A percentile compares a stretch with the other conserved stretches of the same genome.
phyloP scores from a whole-genome alignment of 2,888 invertebrate species.

The Callyntrura guangdongensis region DNA sequence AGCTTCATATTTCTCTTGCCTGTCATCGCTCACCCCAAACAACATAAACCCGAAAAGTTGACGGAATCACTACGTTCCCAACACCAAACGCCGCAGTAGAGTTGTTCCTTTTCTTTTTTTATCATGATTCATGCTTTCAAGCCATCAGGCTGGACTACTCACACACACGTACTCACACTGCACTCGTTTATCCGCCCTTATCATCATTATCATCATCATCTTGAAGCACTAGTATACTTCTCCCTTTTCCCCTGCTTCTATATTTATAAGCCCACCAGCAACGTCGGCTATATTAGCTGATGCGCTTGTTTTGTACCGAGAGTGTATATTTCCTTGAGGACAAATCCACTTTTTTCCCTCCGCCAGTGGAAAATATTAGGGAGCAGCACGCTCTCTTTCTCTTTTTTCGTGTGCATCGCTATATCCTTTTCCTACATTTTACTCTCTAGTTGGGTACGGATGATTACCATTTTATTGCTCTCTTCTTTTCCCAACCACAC shows the following conservation, averaged over 20 bases:
- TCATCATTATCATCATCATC: slow-evolving; percentile 3
- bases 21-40: slow-evolving; percentile 67
- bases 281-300: slow-evolving; percentile 9
- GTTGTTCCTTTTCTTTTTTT: slow-evolving; percentile 24
- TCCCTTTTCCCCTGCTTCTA: not conserved
- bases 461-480: slow-evolving; percentile 71
- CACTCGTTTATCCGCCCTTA: slow-evolving; percentile 20
- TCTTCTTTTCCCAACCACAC: slow-evolving; percentile 58
- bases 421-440: not conserved
- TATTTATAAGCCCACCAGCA: not conserved
- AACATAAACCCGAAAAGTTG: slow-evolving; percentile 69
- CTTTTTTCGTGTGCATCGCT: not conserved
- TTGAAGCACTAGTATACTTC: not conserved
- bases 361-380: slow-evolving; percentile 22
- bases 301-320: not conserved
- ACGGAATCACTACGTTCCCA: slow-evolving; percentile 42
- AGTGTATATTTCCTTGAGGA: slow-evolving; percentile 43
- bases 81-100: not conserved
- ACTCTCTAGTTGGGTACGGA: slow-evolving; percentile 43
- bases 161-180: not conserved
- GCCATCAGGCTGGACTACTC: slow-evolving; percentile 8
- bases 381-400: not conserved
- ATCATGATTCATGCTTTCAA: slow-evolving; percentile 45
- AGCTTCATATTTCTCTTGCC: slow-evolving; percentile 65
- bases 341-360: slow-evolving; percentile 59